These are phyloP conservation scores for Fragum sueziense DNA, from an alignment of 2,888 invertebrate species.

Conservation along the genomic window DNA sequence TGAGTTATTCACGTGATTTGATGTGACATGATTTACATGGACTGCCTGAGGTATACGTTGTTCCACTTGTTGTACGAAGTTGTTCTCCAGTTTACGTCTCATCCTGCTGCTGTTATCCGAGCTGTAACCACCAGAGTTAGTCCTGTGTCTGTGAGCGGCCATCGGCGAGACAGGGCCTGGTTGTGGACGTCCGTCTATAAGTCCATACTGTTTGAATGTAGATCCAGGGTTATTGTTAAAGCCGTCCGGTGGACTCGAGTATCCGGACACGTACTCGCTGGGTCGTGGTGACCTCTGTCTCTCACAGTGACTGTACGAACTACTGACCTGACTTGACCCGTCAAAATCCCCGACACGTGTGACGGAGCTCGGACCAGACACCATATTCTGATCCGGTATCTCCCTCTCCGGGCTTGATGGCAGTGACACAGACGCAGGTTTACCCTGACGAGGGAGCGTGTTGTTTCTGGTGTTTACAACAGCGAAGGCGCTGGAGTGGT, in stretches of 20 bases:
- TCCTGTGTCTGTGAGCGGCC: slow-evolving; percentile 38
- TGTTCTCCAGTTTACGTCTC: slow-evolving; percentile 61
- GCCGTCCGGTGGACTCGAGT: slow-evolving; percentile 52
- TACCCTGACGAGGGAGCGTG: slow-evolving; percentile 69
- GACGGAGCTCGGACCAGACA: slow-evolving; percentile 67
- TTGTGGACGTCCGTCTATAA: slow-evolving; percentile 58
- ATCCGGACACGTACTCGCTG: slow-evolving; percentile 54
- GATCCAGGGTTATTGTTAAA: slow-evolving; percentile 41
- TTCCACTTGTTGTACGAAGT: slow-evolving; percentile 67
- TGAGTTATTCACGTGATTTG: slow-evolving; percentile 34
- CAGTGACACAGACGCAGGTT: slow-evolving; percentile 48
- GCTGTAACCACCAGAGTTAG: slow-evolving; percentile 69
- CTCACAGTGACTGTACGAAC: slow-evolving; percentile 55
- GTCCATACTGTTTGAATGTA: slow-evolving; percentile 67
- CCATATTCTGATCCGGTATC: slow-evolving; percentile 56
- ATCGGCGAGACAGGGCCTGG: slow-evolving; percentile 30
- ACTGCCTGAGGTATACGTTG: slow-evolving; percentile 66
- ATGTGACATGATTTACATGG: slow-evolving; percentile 37
- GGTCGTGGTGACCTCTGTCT: slow-evolving; percentile 49
- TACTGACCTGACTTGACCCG: slow-evolving; percentile 73
- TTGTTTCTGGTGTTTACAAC: slow-evolving; percentile 73
- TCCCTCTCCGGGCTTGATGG: slow-evolving; percentile 53
- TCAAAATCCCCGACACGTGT: slow-evolving; percentile 73
- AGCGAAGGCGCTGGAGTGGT: slow-evolving; percentile 74
- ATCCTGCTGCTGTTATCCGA: slow-evolving; percentile 70